Evolutionary conservation across 2,113 vertebrate species (phyloP).

Genomic region (Cacatua alba): DNA sequence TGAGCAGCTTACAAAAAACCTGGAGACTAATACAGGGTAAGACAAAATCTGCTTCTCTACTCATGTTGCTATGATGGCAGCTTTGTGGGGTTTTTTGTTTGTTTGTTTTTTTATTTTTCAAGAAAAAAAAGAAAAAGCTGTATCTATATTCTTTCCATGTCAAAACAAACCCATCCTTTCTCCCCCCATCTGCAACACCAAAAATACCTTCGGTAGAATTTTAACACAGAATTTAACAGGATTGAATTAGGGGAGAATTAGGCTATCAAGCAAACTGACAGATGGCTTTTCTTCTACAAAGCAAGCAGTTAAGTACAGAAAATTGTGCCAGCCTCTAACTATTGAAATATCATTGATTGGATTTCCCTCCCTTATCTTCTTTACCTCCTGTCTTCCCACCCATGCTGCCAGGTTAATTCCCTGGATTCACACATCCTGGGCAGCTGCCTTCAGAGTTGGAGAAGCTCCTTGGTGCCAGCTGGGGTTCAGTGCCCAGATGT

Average conservation of each 20-base stretch:
- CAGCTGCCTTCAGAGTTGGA: background rate
- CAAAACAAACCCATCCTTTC: background rate
- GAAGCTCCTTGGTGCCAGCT: background rate
- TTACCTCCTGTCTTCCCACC: background rate
- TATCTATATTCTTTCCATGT: background rate
- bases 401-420: background rate
- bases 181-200: background rate
- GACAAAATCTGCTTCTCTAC: background rate
- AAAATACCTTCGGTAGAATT: background rate
- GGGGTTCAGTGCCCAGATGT: background rate
- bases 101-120: background rate
- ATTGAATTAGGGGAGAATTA: background rate
- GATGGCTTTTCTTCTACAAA: background rate
- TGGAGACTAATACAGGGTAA: background rate
- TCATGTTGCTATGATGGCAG: background rate
- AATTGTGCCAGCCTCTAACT: background rate
- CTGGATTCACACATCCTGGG: background rate
- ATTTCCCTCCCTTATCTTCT: background rate
- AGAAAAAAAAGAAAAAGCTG: background rate
- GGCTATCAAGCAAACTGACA: background rate
- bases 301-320: background rate
- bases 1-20: background rate
- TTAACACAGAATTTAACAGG: background rate
- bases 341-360: background rate
- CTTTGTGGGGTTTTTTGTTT: background rate